Conservation (phyloP, 64 coral and sea anemone genomes). For the Porites australiensis region DNA sequence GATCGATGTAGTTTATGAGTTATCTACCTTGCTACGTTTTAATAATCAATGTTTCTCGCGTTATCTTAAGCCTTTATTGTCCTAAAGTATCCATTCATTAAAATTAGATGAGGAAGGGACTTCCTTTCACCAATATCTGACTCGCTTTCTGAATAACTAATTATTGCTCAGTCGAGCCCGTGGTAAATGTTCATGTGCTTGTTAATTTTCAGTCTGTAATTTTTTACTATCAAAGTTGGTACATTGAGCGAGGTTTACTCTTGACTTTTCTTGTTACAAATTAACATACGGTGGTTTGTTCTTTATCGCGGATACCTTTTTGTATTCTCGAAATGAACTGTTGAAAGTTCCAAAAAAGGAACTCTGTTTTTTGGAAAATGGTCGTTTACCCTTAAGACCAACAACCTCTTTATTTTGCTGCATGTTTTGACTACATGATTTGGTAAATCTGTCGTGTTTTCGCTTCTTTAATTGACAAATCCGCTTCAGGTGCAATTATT, state of each 20-base stretch:
- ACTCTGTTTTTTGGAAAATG: background rate
- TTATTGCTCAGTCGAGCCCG: background rate
- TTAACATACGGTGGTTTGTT: background rate
- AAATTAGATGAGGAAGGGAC: background rate
- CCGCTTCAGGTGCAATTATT: no score
- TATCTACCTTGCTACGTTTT: background rate
- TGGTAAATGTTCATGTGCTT: background rate
- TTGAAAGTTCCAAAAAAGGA: background rate
- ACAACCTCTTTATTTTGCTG: background rate
- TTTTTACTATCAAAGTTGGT: no score
- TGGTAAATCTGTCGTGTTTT: no score
- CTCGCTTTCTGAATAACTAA: background rate
- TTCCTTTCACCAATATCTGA: slow-evolving; percentile 1
- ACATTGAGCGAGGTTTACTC: no score
- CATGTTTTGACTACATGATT: no score
- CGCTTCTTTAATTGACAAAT: no score
- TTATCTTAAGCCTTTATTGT: slow-evolving; percentile 17
- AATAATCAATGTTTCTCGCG: background rate
- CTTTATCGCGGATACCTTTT: background rate
- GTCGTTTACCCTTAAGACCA: background rate
- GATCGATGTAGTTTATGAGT: background rate
- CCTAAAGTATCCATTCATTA: slow-evolving; percentile 40
- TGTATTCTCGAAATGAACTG: background rate
- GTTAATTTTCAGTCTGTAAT: no score
- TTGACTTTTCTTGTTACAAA: background rate